Evolutionary conservation across 2,888 invertebrate species (phyloP).

Genomic region (Polia nebulosa): DNA sequence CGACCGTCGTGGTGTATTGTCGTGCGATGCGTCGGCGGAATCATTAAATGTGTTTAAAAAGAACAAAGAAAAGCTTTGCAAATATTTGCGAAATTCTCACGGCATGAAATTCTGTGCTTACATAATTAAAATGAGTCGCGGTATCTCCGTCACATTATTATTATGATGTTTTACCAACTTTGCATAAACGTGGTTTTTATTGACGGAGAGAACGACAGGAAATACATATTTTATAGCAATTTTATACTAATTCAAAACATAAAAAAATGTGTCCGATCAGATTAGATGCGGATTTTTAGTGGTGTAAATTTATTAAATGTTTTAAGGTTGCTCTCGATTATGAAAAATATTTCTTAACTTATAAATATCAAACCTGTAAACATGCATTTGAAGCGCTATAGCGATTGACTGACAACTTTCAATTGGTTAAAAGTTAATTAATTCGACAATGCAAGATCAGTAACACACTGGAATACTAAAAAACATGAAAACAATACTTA

Average conservation of each 20-base stretch:
- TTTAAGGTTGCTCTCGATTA: constrained; percentile 26
- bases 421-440: constrained; percentile 52
- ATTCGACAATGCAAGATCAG: constrained; percentile 56
- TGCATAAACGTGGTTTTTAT: constrained; percentile 63
- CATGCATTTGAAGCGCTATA: background rate
- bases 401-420: constrained; percentile 20
- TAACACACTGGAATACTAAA: constrained; percentile 65
- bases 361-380: constrained; percentile 6
- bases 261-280: constrained; percentile 42
- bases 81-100: constrained; percentile 86
- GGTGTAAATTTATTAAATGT: constrained; percentile 42
- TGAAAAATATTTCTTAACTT: constrained; percentile 20
- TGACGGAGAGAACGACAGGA: constrained; percentile 52
- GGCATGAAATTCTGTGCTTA: constrained; percentile 58
- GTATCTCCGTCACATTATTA: constrained; percentile 36
- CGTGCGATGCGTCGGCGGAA: constrained; percentile 80
- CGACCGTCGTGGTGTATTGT: constrained; percentile 82
- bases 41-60: constrained; percentile 82
- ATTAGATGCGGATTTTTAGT: constrained; percentile 44
- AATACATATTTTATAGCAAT: constrained; percentile 62
- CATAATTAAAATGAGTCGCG: constrained; percentile 58
- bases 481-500: constrained; percentile 79
- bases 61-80: constrained; percentile 79
- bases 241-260: constrained; percentile 58
- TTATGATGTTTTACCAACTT: constrained; percentile 49